Evolutionary conservation across 1,140 invertebrate genomes (phyloP).

Genomic region (Temnothorax longispinosus): DNA sequence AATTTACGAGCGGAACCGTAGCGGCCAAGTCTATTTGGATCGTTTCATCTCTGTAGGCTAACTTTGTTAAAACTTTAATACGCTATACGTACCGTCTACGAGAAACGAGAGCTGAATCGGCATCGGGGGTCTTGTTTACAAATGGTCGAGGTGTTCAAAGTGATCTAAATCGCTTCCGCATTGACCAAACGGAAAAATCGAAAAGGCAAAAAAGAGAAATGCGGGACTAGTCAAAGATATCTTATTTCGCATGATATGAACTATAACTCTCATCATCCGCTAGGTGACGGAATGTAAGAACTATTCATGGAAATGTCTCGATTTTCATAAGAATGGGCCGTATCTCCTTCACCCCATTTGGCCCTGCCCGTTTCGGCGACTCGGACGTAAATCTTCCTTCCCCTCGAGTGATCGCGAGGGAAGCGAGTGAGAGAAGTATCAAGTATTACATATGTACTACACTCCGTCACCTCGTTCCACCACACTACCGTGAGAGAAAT

Average conservation of each 20-base stretch:
- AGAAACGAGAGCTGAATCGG: not conserved
- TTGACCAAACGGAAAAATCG: not conserved
- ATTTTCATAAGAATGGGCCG: slow-evolving; percentile 10
- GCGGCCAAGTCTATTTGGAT: not conserved
- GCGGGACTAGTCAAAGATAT: not conserved
- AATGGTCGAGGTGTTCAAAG: not conserved
- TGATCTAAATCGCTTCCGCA: not conserved
- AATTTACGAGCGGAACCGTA: slow-evolving; percentile 4
- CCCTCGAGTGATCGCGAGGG: slow-evolving; percentile 1
- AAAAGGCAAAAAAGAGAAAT: not conserved
- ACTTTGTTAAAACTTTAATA: slow-evolving; percentile 18
- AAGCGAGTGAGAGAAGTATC: not conserved
- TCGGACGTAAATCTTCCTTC: slow-evolving; percentile 33
- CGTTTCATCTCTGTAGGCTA: not conserved
- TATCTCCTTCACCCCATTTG: slow-evolving; percentile 1
- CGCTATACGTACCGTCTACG: not conserved
- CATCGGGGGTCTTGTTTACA: not conserved
- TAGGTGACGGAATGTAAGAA: not conserved
- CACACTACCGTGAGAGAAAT: slow-evolving; percentile 27
- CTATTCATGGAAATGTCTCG: not conserved
- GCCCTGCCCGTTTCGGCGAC: not conserved
- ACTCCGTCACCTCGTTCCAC: not conserved
- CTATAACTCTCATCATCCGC: not conserved
- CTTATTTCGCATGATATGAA: not conserved
- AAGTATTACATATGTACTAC: slow-evolving; percentile 28